A percentile compares a stretch with the other conserved stretches of the same genome.
phyloP scores from a whole-genome alignment of 1,140 invertebrate species.

The Atta cephalotes region DNA sequence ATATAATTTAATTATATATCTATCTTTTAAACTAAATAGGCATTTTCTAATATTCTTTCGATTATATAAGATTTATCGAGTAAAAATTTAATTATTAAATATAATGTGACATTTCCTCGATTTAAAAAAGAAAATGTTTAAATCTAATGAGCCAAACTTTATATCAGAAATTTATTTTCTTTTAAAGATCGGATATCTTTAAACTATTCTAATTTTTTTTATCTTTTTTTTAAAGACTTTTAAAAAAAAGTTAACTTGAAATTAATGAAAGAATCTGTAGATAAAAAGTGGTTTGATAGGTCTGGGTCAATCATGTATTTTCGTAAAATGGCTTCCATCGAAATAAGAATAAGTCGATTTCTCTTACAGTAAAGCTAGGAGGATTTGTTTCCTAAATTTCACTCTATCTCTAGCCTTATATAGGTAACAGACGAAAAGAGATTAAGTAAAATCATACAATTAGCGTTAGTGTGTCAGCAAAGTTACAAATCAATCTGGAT shows the following conservation, averaged over 20 bases:
- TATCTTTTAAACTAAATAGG: background rate
- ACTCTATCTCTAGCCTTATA: background rate
- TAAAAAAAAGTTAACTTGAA: background rate
- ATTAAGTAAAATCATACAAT: slow-evolving; percentile 40
- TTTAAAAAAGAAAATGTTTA: background rate
- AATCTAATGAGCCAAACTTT: background rate
- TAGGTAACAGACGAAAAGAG: background rate
- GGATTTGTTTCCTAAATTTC: slow-evolving; percentile 45
- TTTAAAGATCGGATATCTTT: background rate
- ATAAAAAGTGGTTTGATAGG: slow-evolving; percentile 17
- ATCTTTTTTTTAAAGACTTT: too few species aligned
- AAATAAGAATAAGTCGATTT: slow-evolving; percentile 24
- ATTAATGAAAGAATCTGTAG: background rate
- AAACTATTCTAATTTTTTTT: background rate
- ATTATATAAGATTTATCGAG: background rate
- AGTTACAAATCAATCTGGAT: slow-evolving; percentile 57
- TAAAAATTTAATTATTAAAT: background rate
- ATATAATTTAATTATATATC: background rate
- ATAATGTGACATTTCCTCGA: background rate
- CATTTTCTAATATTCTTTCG: background rate
- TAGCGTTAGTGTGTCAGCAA: background rate
- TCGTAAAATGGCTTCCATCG: background rate
- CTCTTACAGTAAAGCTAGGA: background rate
- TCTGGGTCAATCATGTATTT: slow-evolving; percentile 11
- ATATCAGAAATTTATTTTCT: slow-evolving; percentile 9